Base-by-base conservation (phyloP, 1,140 invertebrate genomes). In the Leptinotarsa lineolata region DNA sequence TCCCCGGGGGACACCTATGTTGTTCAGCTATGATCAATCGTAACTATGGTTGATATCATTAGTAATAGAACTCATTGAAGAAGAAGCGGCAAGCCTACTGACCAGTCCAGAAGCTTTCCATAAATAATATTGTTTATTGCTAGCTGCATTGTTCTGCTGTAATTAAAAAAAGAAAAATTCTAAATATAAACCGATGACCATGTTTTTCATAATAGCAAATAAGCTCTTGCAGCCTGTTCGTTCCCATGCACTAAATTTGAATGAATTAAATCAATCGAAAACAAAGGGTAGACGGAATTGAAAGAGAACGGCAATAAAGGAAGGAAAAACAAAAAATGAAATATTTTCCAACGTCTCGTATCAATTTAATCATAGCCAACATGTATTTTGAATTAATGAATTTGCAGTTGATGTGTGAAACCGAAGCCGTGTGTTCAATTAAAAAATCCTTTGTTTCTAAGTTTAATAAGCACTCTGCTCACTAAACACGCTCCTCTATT, bases 361-460 rank as follows among this genome's bases (percentile, higher is more conserved):
- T 77, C 77, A 79, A 74, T 80, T 79, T 79, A 77, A 80, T 80
- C 77, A 79, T n/a, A 54, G 48, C 48, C 48, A 18, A 54, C 48
- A 54, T 54, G 48, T 18, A 54, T 77, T 71, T 71, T 73, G 79
- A 79, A 76, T 79, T 76, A 80, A 80, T 80, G 79, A 80, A 79
- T 80, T 80, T 77, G 77, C 79, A 76, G 77, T 80, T 77, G 79
- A 80, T 80, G 79, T 80, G 79, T 80, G 79, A 79, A 80, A 77
- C 77, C 77, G 72, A 71, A 74, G 76, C 77, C 77, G 77, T 80
- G 79, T 79, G 79, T 80, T 80, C 79, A 80, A 80, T 80, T 80
- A 80, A 80, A 80, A 80, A 80, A 80, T 80, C 77, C 74, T 79
- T 80, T 80, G 79, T 80, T 80, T 80, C 79, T 80, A 80, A 80